These are phyloP conservation scores for Emys orbicularis DNA, from an alignment of 2,797 vertebrate species.

Conservation along the genomic window DNA sequence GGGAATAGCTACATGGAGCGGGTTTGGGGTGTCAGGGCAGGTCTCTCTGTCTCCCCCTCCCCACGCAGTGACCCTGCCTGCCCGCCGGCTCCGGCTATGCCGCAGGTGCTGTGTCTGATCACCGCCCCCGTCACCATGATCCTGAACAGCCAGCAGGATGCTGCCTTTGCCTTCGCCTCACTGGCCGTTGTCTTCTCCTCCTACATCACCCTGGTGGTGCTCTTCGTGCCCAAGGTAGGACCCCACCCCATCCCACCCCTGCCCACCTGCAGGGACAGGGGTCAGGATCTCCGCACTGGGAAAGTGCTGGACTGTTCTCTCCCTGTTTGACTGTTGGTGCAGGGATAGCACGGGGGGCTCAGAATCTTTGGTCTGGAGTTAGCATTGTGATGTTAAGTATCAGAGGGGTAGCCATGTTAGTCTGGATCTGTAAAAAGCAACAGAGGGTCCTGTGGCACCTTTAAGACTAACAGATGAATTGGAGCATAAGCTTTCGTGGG, in stretches of 20 bases:
- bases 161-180: conserved; percentile 94
- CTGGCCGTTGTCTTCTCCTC: conserved; percentile 95
- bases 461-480: no score
- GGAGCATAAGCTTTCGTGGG: no score
- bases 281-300: neutral
- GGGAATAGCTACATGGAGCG: neutral
- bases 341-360: neutral
- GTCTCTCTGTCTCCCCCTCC: neutral
- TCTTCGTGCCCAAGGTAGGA: conserved; percentile 93
- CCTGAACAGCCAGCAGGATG: conserved; percentile 95
- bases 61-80: fast-evolving
- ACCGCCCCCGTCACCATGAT: conserved; percentile 97
- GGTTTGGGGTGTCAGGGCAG: neutral
- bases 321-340: neutral
- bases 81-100: neutral
- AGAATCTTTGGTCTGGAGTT: neutral
- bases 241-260: fast-evolving
- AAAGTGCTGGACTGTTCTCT: neutral
- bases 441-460: no score
- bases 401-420: no score
- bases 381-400: neutral
- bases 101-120: conserved; percentile 94
- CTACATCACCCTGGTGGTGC: conserved; percentile 96
- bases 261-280: neutral
- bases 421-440: no score